phyloP scores from a whole-genome alignment of 1,140 invertebrate genomes.

The Stenopsyche tienmushanensis region DNA sequence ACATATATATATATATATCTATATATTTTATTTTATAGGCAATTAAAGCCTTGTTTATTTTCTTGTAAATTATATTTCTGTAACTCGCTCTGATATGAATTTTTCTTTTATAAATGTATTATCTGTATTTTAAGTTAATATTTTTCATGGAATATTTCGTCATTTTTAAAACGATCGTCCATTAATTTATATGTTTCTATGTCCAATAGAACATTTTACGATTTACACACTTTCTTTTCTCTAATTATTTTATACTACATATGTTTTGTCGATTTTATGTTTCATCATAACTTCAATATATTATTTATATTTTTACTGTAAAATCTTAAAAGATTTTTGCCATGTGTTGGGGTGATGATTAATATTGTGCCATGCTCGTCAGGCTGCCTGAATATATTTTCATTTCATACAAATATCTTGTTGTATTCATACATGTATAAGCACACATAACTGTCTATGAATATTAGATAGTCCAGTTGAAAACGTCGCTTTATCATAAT shows the following conservation, averaged over 20 bases:
- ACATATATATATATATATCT: slow-evolving; percentile 44
- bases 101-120: slow-evolving; percentile 32
- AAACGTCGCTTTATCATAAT: no score
- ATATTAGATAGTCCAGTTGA: no score
- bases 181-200: slow-evolving; percentile 31
- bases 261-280: slow-evolving; percentile 1
- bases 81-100: slow-evolving; percentile 40
- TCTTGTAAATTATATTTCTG: slow-evolving; percentile 40
- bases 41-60: slow-evolving; percentile 40
- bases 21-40: slow-evolving; percentile 43
- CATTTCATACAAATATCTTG: neutral
- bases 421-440: neutral
- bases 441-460: neutral
- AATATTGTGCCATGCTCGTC: slow-evolving; percentile 33
- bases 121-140: slow-evolving; percentile 11
- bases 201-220: slow-evolving; percentile 31
- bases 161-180: slow-evolving; percentile 11
- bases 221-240: slow-evolving; percentile 25
- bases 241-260: slow-evolving; percentile 4
- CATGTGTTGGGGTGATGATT: slow-evolving; percentile 41
- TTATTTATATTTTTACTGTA: slow-evolving; percentile 18
- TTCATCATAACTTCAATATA: neutral
- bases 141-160: no score
- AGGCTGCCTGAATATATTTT: neutral
- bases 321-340: slow-evolving; percentile 33